Percentiles rank a stretch among this genome's conserved stretches.
phyloP scores from a whole-genome alignment of 2,888 invertebrate species.

The Hyalella azteca region DNA sequence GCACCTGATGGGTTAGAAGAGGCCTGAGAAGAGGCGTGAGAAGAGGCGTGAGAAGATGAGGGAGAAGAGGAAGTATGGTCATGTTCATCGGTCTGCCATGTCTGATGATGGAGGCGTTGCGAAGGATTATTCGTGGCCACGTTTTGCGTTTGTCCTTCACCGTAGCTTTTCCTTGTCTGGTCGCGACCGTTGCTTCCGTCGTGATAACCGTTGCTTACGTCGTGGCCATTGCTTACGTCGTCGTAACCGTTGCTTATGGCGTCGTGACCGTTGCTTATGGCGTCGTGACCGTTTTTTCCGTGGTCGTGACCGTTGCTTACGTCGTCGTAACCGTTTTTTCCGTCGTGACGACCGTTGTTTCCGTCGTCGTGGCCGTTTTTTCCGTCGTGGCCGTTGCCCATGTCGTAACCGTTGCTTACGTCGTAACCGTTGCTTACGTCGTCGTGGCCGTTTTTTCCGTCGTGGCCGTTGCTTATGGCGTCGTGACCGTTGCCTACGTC shows the following conservation, averaged over 20 bases:
- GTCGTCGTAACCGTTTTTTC: background rate
- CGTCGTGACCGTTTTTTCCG: background rate
- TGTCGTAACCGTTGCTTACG: background rate
- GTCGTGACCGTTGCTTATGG: background rate
- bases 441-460: background rate
- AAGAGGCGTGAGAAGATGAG: background rate
- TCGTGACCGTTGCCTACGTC: background rate
- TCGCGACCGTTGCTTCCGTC: background rate
- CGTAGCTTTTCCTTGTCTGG: background rate
- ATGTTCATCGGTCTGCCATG: conserved; percentile 19
- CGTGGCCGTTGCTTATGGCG: background rate
- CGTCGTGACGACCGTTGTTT: background rate
- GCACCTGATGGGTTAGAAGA: conserved; percentile 28
- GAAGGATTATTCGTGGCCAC: background rate
- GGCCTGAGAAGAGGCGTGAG: background rate
- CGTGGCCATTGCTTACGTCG: background rate
- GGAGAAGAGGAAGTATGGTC: conserved; percentile 7
- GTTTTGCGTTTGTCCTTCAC: background rate
- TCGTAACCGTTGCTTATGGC: background rate
- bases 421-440: background rate
- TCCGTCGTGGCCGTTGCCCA: background rate
- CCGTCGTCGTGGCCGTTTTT: background rate
- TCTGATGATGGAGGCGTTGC: background rate
- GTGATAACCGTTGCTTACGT: background rate
- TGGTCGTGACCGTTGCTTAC: background rate